Conservation (phyloP, 2,797 vertebrate genomes). For the Artibeus jamaicensis region DNA sequence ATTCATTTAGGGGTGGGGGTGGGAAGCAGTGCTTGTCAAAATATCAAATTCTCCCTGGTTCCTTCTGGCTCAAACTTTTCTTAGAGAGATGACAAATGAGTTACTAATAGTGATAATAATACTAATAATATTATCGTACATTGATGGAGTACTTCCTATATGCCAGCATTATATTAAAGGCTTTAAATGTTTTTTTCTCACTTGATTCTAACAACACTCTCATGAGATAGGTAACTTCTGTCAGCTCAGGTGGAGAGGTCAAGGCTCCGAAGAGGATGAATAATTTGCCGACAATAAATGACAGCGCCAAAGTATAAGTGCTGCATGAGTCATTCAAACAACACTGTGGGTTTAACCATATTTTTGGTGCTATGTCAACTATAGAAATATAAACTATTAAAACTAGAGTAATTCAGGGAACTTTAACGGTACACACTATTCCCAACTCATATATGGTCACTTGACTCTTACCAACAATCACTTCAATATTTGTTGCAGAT, state of each 20-base stretch:
- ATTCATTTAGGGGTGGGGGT: neutral
- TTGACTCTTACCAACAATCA: neutral
- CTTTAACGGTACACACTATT: neutral
- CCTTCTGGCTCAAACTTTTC: neutral
- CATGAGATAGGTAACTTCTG: neutral
- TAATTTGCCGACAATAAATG: neutral
- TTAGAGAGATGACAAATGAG: neutral
- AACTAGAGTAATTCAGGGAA: neutral
- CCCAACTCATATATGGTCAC: neutral
- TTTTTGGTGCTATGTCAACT: neutral
- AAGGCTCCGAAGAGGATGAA: neutral
- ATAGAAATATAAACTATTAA: conserved; percentile 28
- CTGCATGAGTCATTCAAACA: neutral
- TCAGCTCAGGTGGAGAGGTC: neutral
- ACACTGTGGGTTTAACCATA: neutral
- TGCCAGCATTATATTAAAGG: neutral
- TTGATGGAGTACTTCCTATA: neutral
- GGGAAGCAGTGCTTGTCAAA: neutral
- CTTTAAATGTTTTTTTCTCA: neutral
- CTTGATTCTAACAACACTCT: neutral
- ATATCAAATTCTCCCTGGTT: neutral
- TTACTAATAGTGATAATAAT: neutral
- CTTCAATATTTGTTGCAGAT: conserved; percentile 58
- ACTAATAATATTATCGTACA: neutral
- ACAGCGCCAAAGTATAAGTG: neutral